Percentiles rank a stretch among this genome's conserved stretches.
Evolutionary conservation across 2,797 vertebrate species (phyloP).

Genomic region (Thalassophryne amazonica): DNA sequence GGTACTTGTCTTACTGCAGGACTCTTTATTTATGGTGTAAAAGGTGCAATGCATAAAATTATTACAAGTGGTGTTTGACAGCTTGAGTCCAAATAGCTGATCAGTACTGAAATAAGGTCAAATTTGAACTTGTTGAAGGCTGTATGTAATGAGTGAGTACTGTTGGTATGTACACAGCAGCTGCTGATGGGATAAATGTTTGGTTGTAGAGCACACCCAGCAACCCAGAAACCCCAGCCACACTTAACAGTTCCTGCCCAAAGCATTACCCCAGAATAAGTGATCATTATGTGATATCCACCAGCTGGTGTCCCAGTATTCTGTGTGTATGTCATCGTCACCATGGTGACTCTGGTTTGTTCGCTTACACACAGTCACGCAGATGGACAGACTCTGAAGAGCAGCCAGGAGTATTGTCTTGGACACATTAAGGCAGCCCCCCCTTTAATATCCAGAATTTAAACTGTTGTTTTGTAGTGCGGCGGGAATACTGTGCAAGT

Average conservation of each 20-base stretch:
- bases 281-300: conserved; percentile 56
- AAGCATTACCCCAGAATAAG: conserved; percentile 48
- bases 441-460: conserved; percentile 39
- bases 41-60: no score
- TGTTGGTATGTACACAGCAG: conserved; percentile 25
- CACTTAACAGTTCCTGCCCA: conserved; percentile 57
- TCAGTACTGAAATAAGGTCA: no score
- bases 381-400: conserved; percentile 52
- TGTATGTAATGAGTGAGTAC: conserved; percentile 16
- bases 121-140: no score
- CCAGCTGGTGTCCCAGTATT: conserved; percentile 57
- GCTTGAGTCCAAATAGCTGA: no score
- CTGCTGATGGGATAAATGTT: conserved; percentile 51
- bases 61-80: no score
- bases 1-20: no score
- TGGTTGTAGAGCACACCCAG: conserved; percentile 66
- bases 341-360: conserved; percentile 48
- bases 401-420: conserved; percentile 43
- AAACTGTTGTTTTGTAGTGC: conserved; percentile 52
- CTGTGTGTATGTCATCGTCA: conserved; percentile 55
- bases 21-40: no score
- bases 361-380: conserved; percentile 19
- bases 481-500: conserved; percentile 12
- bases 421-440: conserved; percentile 35
- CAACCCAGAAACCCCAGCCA: conserved; percentile 63